Evolutionary conservation across 37 sponge, comb jelly and placozoan species (phyloP).

Genomic region (Chondrilla cf. caribensis): DNA sequence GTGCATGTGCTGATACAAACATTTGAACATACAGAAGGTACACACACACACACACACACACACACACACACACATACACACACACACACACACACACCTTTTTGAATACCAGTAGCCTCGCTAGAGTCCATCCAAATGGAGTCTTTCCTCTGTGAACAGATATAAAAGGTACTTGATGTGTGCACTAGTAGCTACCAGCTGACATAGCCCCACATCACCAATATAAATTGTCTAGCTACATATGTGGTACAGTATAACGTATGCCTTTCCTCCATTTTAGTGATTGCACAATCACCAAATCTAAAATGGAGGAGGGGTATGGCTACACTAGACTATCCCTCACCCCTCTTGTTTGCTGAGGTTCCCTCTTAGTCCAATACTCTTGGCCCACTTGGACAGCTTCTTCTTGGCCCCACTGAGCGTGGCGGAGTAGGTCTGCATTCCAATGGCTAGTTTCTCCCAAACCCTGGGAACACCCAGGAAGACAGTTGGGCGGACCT

Average conservation of each 20-base stretch:
- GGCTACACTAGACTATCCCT: neutral
- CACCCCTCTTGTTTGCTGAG: conserved; percentile 55
- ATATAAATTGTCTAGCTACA: too few relatives aligned
- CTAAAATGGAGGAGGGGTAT: too few relatives aligned
- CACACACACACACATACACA: too few relatives aligned
- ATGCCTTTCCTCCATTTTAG: too few relatives aligned
- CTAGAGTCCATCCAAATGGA: conserved; percentile 67
- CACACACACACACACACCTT: conserved; percentile 30
- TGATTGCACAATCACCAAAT: too few relatives aligned
- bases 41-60: too few relatives aligned
- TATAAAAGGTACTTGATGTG: too few relatives aligned
- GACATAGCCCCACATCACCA: too few relatives aligned
- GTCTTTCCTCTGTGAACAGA: conserved; percentile 1
- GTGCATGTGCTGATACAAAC: too few relatives aligned
- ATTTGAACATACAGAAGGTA: too few relatives aligned
- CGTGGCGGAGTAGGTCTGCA: conserved; percentile 50
- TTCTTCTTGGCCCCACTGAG: conserved; percentile 52
- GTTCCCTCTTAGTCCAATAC: conserved; percentile 72
- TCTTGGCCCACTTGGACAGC: conserved; percentile 77
- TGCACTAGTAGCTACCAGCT: too few relatives aligned
- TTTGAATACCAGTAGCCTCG: conserved; percentile 59
- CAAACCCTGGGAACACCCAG: conserved; percentile 93
- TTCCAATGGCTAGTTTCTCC: conserved; percentile 79
- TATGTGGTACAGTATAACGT: too few relatives aligned
- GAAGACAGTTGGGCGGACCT: conserved; percentile 87